A percentile compares a stretch with the other conserved stretches of the same genome.
phyloP scores from a whole-genome alignment of 2,113 vertebrate species.

The Chrysemys picta region DNA sequence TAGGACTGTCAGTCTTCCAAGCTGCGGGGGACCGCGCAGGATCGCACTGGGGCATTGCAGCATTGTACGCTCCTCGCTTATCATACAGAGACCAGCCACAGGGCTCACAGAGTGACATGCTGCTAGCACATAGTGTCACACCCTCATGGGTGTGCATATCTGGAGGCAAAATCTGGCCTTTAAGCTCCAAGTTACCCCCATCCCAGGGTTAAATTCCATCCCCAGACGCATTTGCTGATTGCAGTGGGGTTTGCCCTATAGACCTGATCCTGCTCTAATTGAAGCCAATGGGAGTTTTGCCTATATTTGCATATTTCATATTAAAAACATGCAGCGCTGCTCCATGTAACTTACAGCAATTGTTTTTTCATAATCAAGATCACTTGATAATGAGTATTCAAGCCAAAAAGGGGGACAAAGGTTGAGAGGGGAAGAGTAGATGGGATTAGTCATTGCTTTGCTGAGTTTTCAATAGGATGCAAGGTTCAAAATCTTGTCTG shows the following conservation, averaged over 20 bases:
- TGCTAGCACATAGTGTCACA: neutral
- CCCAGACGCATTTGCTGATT: neutral
- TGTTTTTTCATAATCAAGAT: neutral
- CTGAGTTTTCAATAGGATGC: neutral
- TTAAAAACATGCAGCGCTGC: neutral
- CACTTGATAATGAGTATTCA: neutral
- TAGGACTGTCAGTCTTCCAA: constrained; percentile 94
- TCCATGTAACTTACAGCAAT: neutral
- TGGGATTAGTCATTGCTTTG: neutral
- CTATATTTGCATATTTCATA: neutral
- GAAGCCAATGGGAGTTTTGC: neutral
- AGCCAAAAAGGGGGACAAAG: neutral
- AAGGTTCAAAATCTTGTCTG: neutral
- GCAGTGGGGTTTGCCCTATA: neutral
- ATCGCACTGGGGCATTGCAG: constrained; percentile 95
- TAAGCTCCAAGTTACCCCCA: neutral
- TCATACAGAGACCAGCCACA: neutral
- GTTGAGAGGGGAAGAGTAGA: neutral
- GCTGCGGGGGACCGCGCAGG: constrained; percentile 92
- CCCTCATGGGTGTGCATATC: neutral
- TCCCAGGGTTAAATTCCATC: neutral
- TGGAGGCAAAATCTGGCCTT: neutral
- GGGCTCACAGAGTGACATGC: neutral
- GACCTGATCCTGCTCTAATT: neutral
- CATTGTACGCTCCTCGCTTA: constrained; percentile 78